phyloP scores from a whole-genome alignment of 2,113 vertebrate genomes.

The Albula goreensis region DNA sequence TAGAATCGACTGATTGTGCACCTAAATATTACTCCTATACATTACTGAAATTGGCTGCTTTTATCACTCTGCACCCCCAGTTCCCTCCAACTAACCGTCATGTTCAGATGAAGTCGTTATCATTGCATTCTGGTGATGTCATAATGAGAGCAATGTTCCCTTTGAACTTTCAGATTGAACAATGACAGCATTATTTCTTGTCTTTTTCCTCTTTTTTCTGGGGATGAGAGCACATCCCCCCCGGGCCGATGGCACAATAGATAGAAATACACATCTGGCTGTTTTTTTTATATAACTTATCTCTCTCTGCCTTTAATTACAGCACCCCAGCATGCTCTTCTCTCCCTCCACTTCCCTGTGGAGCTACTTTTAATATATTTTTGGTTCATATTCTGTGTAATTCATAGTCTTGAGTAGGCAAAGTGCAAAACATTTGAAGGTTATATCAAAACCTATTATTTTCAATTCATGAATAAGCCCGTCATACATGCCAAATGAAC shows the following conservation, averaged over 20 bases:
- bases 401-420: not conserved
- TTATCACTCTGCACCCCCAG: not conserved
- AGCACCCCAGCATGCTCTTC: too few relatives aligned
- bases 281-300: too few relatives aligned
- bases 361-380: too few relatives aligned
- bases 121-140: slow-evolving; percentile 3
- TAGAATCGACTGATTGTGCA: not conserved
- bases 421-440: not conserved
- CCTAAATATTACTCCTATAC: not conserved
- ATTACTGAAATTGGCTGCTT: not conserved
- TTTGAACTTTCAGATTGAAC: not conserved
- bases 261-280: too few relatives aligned
- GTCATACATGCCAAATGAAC: not conserved
- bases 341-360: too few relatives aligned
- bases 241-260: too few relatives aligned
- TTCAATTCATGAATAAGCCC: not conserved
- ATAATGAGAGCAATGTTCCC: not conserved
- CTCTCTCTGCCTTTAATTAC: too few relatives aligned
- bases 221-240: too few relatives aligned
- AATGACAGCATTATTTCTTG: not conserved
- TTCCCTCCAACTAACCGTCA: not conserved
- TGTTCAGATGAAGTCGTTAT: not conserved
- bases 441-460: not conserved
- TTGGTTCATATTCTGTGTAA: too few relatives aligned
- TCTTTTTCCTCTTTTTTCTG: not conserved